Evolutionary conservation across 2,113 vertebrate genomes (phyloP).

Genomic region (Thymallus thymallus): DNA sequence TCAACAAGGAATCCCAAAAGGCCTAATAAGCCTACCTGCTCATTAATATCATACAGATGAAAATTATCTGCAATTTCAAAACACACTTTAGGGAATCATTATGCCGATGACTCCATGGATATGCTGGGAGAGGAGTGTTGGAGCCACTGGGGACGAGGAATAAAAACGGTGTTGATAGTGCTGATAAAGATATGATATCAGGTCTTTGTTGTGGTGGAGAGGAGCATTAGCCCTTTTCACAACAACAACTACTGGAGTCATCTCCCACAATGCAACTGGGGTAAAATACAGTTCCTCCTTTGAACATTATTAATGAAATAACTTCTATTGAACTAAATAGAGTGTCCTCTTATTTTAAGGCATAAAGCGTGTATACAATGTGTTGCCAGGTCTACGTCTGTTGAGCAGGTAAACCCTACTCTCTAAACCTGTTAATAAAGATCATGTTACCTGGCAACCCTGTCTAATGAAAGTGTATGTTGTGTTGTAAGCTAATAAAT

Average conservation of each 20-base stretch:
- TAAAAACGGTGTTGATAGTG: slow-evolving; percentile 12
- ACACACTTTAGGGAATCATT: slow-evolving; percentile 86
- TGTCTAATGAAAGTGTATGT: slow-evolving; percentile 62
- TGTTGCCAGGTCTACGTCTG: slow-evolving; percentile 13
- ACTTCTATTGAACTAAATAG: background rate
- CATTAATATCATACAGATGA: slow-evolving; percentile 91
- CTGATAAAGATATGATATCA: background rate
- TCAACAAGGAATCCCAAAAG: slow-evolving; percentile 93
- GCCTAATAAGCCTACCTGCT: slow-evolving; percentile 88
- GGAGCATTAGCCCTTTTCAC: slow-evolving; percentile 3
- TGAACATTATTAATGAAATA: background rate
- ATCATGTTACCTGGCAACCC: slow-evolving; percentile 54
- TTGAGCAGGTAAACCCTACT: slow-evolving; percentile 32
- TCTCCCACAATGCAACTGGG: background rate
- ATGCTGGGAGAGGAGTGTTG: slow-evolving; percentile 58
- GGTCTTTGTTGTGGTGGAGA: background rate
- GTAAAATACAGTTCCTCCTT: background rate
- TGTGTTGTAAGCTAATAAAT: slow-evolving; percentile 54
- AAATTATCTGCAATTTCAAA: slow-evolving; percentile 93
- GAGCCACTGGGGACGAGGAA: slow-evolving; percentile 57
- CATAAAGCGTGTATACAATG: background rate
- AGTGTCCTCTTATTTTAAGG: background rate
- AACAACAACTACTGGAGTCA: slow-evolving; percentile 1
- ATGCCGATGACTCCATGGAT: slow-evolving; percentile 84
- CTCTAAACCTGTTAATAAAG: slow-evolving; percentile 29